Evolutionary conservation across 1,140 invertebrate genomes (phyloP), one percentile per base, ranked within the genome.

Genomic region (Macrostomum lignano): DNA sequence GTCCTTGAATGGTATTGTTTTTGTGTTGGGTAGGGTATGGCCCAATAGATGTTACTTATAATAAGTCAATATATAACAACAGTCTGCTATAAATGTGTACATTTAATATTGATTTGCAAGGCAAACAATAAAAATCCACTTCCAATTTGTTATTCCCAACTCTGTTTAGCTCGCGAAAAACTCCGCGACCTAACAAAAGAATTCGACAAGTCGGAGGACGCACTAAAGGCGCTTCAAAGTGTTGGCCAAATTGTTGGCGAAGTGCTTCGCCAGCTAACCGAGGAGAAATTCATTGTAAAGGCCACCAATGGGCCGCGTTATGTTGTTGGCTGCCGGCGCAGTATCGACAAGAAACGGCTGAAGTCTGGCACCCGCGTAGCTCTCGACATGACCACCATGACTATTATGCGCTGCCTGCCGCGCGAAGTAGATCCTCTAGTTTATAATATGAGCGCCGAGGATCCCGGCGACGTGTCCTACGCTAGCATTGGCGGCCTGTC

Each of bases 361-460:
- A 93, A 93, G 38, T 33, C 55, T 25, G 88, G 88, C 21, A 96
- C 88, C 11, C 66, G 91, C 47, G 88, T 98, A 7, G 88, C 91
- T n/a, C 61, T 98, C 6, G 91, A 98, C 47, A 98, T 98, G 86
- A 98, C 91, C 11, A 98, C 91, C 7, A 63, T 98, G 15, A 98
- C 91, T 3, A 94, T 98, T 36, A 96, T 98, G 88, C 67, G 88
- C 36, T 58, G 41, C 63, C 62, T 98, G 40, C 91, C 88, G 2
- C 67, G 91, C 43, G 91, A 98, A 66, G 73, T 98, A 13, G 91
- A 98, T 64, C 91, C 91, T 13, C 56, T 98, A 17, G 91, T 98
- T 2, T 96, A 98, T 55, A 98, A 98, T 52, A 98, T 98, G 91
- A 91, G 81, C 29, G 82, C 91, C 46, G 91, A 98, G 64, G 86